phyloP scores from a whole-genome alignment of 2,797 vertebrate genomes.

The Lagocephalus sceleratus region DNA sequence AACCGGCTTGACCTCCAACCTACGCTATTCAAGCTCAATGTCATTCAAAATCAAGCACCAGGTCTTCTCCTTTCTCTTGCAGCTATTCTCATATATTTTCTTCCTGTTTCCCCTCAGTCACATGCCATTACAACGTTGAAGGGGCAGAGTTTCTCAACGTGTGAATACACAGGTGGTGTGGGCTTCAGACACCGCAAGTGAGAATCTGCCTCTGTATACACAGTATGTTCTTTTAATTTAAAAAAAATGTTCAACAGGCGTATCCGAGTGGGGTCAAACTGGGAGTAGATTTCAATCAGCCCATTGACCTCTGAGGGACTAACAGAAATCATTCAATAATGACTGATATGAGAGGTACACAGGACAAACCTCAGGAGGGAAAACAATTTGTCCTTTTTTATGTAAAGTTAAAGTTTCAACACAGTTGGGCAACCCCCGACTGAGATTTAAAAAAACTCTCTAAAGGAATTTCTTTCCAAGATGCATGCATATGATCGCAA shows the following conservation, averaged over 20 bases:
- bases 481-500: conserved; percentile 11
- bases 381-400: conserved; percentile 17
- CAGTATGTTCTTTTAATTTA: no score
- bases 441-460: background rate
- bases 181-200: conserved; percentile 15
- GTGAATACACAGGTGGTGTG: conserved; percentile 44
- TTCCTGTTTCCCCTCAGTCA: conserved; percentile 17
- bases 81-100: conserved; percentile 54
- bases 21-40: conserved; percentile 58
- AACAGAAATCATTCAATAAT: no score
- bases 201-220: conserved; percentile 38
- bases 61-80: conserved; percentile 36
- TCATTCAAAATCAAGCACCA: conserved; percentile 68
- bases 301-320: no score
- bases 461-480: background rate
- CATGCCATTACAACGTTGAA: conserved; percentile 36
- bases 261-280: conserved; percentile 28
- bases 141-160: conserved; percentile 5
- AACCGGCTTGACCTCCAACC: conserved; percentile 66
- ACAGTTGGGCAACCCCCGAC: conserved; percentile 11
- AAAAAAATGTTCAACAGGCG: conserved; percentile 11
- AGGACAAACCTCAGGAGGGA: conserved; percentile 2
- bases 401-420: conserved; percentile 8
- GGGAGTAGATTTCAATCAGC: no score
- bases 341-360: background rate